These are phyloP conservation scores for Aquatica leii DNA, from an alignment of 2,888 invertebrate species.

Conservation along the genomic window DNA sequence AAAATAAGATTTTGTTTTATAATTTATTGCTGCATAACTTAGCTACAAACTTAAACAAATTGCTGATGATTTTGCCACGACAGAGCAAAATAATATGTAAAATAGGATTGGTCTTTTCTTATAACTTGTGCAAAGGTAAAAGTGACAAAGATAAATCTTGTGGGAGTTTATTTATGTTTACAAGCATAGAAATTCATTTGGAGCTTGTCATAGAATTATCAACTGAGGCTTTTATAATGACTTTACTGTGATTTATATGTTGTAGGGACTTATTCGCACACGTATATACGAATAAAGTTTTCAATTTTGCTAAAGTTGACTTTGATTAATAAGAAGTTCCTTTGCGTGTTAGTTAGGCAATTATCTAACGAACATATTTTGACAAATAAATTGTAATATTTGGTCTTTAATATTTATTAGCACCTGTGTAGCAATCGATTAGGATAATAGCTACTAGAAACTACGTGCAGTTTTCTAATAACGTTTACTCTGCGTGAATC, in stretches of 20 bases:
- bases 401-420: no score
- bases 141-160: conserved; percentile 13
- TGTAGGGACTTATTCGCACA: conserved; percentile 1
- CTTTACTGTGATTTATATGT: conserved; percentile 9
- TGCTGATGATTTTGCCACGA: background rate
- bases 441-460: no score
- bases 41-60: conserved; percentile 5
- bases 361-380: no score
- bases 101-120: conserved; percentile 6
- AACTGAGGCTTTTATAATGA: conserved; percentile 11
- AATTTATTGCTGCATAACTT: no score
- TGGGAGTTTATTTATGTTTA: conserved; percentile 13
- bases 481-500: no score
- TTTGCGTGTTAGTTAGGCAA: no score
- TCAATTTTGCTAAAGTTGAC: conserved; percentile 6
- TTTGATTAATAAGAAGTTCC: background rate
- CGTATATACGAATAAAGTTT: background rate
- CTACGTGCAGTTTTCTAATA: no score
- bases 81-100: conserved; percentile 8
- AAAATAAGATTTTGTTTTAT: no score
- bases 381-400: no score
- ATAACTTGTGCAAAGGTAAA: conserved; percentile 5
- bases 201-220: conserved; percentile 14
- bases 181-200: conserved; percentile 8
- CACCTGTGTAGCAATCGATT: no score